Evolutionary conservation across 2,797 vertebrate genomes (phyloP).

Genomic region (Sebastes oblongus): DNA sequence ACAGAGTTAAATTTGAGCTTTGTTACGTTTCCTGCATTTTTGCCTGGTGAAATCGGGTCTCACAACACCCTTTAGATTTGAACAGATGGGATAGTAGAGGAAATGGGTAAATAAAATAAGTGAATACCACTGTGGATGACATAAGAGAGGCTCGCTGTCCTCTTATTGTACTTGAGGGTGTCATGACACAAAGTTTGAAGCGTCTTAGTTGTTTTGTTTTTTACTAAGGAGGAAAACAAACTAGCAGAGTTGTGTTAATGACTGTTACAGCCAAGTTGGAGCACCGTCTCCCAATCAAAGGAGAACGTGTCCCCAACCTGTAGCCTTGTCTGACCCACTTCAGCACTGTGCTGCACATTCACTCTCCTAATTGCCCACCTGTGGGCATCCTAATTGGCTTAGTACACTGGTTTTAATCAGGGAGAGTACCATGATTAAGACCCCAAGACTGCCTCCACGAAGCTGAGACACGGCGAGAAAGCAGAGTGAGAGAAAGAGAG

Average conservation of each 20-base stretch:
- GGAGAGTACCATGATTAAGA: slow-evolving; percentile 51
- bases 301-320: slow-evolving; percentile 48
- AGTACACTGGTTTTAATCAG: slow-evolving; percentile 65
- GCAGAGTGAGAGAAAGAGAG: background rate
- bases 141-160: background rate
- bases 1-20: background rate
- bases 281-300: slow-evolving; percentile 49
- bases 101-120: background rate
- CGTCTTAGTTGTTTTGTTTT: background rate
- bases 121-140: background rate
- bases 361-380: slow-evolving; percentile 71
- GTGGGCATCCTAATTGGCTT: slow-evolving; percentile 68
- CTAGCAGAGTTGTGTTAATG: slow-evolving; percentile 25
- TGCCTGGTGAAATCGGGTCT: background rate
- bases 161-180: background rate
- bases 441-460: slow-evolving; percentile 28
- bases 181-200: background rate
- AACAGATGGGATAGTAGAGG: background rate
- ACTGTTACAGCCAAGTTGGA: slow-evolving; percentile 15
- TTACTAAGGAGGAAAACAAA: slow-evolving; percentile 2
- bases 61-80: background rate
- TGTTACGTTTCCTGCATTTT: background rate
- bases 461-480: slow-evolving; percentile 20
- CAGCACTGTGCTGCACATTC: slow-evolving; percentile 29
- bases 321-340: slow-evolving; percentile 59